Base-by-base conservation (phyloP, 2,888 invertebrate genomes). In the Polyploca ridens region DNA sequence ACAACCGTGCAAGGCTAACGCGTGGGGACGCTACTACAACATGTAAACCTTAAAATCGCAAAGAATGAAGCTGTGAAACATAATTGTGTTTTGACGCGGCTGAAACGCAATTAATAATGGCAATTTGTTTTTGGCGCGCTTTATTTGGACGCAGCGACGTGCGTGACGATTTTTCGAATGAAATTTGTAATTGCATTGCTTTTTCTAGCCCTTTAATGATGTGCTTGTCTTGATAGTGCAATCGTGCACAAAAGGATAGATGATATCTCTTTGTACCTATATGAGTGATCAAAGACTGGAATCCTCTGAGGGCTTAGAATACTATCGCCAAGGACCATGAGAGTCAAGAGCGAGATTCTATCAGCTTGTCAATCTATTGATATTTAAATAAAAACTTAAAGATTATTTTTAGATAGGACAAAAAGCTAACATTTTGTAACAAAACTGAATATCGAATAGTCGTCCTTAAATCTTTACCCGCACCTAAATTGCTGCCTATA, bases 1-100 rank as follows among this genome's bases (percentile, higher is more conserved):
- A n/a, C n/a, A n/a, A n/a, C n/a, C n/a, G n/a, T n/a, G n/a, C n/a
- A n/a, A n/a, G n/a, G n/a, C n/a, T n/a, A n/a, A n/a, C n/a, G n/a
- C n/a, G n/a, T n/a, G n/a, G n/a, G n/a, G n/a, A n/a, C n/a, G n/a
- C n/a, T n/a, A n/a, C n/a, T n/a, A n/a, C n/a, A n/a, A n/a, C n/a
- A n/a, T n/a, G n/a, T n/a, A n/a, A n/a, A n/a, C n/a, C n/a, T n/a
- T n/a, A n/a, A n/a, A n/a, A n/a, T n/a, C n/a, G n/a, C n/a, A n/a
- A n/a, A n/a, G n/a, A n/a, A n/a, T n/a, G n/a, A n/a, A n/a, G n/a
- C n/a, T n/a, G n/a, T n/a, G n/a, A n/a, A n/a, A n/a, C n/a, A n/a
- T n/a, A n/a, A 72, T 72, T 72, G 68, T 69, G 63, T 61, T 61
- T 61, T 64, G 59, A 63, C 63, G 46, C 59, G 57, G n/a, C 33